Percentiles rank a stretch among this genome's conserved stretches.
Conservation (phyloP, 2,113 vertebrate genomes). For the Acinonyx jubatus region DNA sequence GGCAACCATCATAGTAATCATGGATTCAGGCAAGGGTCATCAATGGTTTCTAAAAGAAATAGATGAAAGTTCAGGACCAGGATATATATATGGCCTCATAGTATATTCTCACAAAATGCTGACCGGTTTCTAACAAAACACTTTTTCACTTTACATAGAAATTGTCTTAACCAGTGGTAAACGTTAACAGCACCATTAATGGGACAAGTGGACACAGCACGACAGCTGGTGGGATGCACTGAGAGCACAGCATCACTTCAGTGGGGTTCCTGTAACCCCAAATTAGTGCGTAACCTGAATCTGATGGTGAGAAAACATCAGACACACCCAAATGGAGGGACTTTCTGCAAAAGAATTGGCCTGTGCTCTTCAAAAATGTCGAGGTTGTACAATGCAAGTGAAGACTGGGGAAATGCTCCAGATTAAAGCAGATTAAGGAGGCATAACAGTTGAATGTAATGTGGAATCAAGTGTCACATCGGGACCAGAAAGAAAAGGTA, state of each 20-base stretch:
- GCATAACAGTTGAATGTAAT: not conserved
- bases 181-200: not conserved
- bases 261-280: not conserved
- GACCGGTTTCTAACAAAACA: not conserved
- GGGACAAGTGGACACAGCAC: rapidly evolving
- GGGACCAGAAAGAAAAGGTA: not conserved
- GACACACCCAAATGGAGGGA: not conserved
- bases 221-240: not conserved
- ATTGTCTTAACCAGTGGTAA: not conserved
- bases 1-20: not conserved
- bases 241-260: not conserved
- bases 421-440: not conserved
- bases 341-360: not conserved
- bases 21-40: not conserved
- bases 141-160: not conserved
- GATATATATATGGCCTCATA: not conserved
- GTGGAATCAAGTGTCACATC: not conserved
- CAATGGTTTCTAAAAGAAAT: not conserved
- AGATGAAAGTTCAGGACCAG: not conserved
- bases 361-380: not conserved
- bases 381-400: not conserved
- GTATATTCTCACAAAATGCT: not conserved
- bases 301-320: not conserved
- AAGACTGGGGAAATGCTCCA: not conserved
- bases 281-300: not conserved